These are phyloP conservation scores for Apocrypta bakeri DNA, from an alignment of 1,140 invertebrate species.

Conservation along the genomic window DNA sequence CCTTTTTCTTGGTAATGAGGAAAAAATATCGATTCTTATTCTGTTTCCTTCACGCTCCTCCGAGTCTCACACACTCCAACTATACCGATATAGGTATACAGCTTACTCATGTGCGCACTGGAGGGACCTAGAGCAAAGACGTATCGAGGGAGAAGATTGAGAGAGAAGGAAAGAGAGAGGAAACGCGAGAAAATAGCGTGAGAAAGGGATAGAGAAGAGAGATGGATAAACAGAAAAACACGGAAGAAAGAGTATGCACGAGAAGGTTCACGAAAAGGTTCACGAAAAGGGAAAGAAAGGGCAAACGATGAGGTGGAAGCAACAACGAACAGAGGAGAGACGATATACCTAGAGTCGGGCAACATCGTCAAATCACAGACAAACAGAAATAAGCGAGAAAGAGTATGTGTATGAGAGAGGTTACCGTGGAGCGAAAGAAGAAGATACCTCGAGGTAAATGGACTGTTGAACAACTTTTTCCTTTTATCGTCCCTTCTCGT, in stretches of 20 bases:
- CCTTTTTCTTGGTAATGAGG: not conserved
- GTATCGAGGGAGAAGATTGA: not conserved
- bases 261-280: constrained; percentile 46
- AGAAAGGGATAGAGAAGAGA: constrained; percentile 18
- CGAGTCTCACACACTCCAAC: constrained; percentile 40
- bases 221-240: constrained; percentile 17
- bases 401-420: not conserved
- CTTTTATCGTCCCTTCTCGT: constrained; percentile 22
- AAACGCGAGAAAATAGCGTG: constrained; percentile 44
- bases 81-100: too few relatives aligned
- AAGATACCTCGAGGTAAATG: constrained; percentile 49
- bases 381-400: constrained; percentile 42
- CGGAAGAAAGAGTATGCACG: constrained; percentile 7
- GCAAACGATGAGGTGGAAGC: constrained; percentile 14
- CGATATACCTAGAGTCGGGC: constrained; percentile 43
- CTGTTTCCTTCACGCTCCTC: constrained; percentile 23
- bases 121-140: not conserved
- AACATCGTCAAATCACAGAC: constrained; percentile 52
- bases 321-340: constrained; percentile 1
- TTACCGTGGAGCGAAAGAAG: not conserved
- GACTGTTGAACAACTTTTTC: constrained; percentile 53
- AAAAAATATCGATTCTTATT: constrained; percentile 13
- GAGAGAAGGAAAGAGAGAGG: not conserved
- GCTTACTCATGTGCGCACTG: not conserved
- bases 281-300: constrained; percentile 48